Conservation (phyloP, 2,797 vertebrate species). For the Pseudopleuronectes americanus region DNA sequence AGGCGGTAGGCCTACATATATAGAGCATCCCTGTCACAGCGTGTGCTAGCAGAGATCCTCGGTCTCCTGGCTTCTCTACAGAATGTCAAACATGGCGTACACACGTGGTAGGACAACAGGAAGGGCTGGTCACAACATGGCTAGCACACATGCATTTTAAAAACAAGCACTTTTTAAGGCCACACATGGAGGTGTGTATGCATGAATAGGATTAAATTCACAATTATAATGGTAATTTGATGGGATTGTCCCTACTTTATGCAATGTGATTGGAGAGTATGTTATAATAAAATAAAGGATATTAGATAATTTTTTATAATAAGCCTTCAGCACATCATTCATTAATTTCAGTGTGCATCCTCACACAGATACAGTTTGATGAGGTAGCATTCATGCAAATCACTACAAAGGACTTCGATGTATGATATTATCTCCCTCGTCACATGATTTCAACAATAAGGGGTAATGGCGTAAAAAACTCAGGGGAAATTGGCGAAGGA, state of each 20-base stretch:
- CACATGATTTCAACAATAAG: constrained; percentile 64
- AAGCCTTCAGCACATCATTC: constrained; percentile 14
- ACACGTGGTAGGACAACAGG: constrained; percentile 26
- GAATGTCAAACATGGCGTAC: constrained; percentile 26
- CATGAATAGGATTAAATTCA: constrained; percentile 23
- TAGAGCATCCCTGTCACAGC: constrained; percentile 32
- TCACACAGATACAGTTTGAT: constrained; percentile 35
- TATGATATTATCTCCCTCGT: constrained; percentile 65
- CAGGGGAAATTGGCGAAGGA: constrained; percentile 62
- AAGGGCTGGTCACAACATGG: constrained; percentile 15
- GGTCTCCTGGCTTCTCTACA: constrained; percentile 33
- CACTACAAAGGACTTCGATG: constrained; percentile 18
- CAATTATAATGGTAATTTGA: constrained; percentile 11
- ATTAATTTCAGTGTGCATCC: constrained; percentile 6
- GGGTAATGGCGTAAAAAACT: constrained; percentile 69
- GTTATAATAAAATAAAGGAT: background rate
- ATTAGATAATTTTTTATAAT: constrained; percentile 9
- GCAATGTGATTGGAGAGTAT: background rate
- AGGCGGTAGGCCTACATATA: constrained; percentile 44
- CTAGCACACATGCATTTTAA: constrained; percentile 6
- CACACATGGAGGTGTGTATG: background rate
- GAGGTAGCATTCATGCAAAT: constrained; percentile 39
- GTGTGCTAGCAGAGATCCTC: constrained; percentile 37
- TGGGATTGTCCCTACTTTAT: background rate
- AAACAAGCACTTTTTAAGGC: background rate